Evolutionary conservation across 2,113 vertebrate genomes (phyloP), one percentile per base, ranked within the genome.

Genomic region (Leptobrachium ailaonicum): DNA sequence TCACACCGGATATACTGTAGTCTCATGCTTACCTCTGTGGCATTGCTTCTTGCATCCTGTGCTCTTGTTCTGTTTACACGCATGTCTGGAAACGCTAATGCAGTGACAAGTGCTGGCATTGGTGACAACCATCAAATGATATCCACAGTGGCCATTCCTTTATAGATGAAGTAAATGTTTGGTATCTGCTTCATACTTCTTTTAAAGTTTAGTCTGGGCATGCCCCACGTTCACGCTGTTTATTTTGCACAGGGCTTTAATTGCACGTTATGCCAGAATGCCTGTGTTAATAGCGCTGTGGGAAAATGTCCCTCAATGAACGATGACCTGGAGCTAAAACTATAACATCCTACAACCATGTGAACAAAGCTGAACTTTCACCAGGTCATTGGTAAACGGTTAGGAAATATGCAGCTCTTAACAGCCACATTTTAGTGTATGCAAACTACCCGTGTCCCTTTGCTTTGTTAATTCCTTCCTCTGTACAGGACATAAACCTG

Each of bases 291-390:
- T 11, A 75, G 45, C 64, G 40, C 20, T 14, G 63, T 77, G 75
- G 47, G 75, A 76, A 76, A 68, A 68, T 40, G 54, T n/a, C 64
- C 41, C 47, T 67, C 50, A 54, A 41, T 68, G 67, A 53, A 54
- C 53, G 20, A n/a, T 50, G 47, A 76, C 74, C 74, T 67, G 6
- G 47, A 41, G 64, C 47, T 43, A 66, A n/a, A 76, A 42, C 6
- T 58, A 58, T 68, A 40, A 32, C 42, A 9, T 14, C 2, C 40
- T 43, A n/a, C 47, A 20, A 43, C 2, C 8, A 53, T 7, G 66
- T 69, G 66, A 45, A 67, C 44, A 53, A 13, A 67, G 41, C 12
- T 69, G 75, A 77, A 69, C 75, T 77, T 77, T 77, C 75, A 77
- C 66, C 75, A 9, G 66, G 53, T 58, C 66, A 58, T 62, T 13